Base-by-base conservation (phyloP, 2,797 vertebrate genomes). In the Margarornis squamiger region DNA sequence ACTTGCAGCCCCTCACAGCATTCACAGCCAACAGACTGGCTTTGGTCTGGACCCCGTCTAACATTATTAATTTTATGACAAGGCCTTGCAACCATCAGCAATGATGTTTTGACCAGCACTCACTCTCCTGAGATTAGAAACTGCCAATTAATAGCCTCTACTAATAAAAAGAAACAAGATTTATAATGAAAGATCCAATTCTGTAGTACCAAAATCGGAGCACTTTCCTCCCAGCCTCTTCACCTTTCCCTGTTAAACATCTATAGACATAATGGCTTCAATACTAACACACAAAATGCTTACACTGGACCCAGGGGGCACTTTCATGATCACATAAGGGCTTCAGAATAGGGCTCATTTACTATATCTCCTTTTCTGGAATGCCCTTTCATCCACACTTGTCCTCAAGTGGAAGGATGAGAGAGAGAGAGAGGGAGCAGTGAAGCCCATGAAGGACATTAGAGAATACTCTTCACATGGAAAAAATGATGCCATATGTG, bases 321-420 rank as follows among this genome's bases (percentile, higher is more conserved):
- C 87, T 90, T 96, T 93, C 86, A 92, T 88, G 88, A 92, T 88
- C 94, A 82, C 83, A 85, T 92, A 93, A 94, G 93, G 88, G 91
- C 67, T 82, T 90, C 86, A 86, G 77, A 96, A 95, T 77, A 84
- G 94, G 86, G 30, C 45, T 95, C 77, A 93, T 95, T 94, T 95
- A 95, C 90, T 76, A 65, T 68, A 68, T 68, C 85, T 90, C 43
- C 76, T 88, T 96, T 88, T 62, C 88, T 61, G 67, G 71, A 93
- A 95, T 93, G 88, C 77, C 88, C 90, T 96, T 95, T 95, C 86
- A 88, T 93, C 71, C 88, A 86, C 77, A 86, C 76, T 92, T 70
- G 86, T 94, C 93, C 86, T 95, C 90, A 80, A 93, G 88, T 71
- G 82, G 79, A 95, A 84, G 59, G 83, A 88, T 95, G 82, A 89